Evolutionary conservation across 1,140 invertebrate genomes (phyloP), one percentile per base, ranked within the genome.

Genomic region (Bilobella aurantiaca): DNA sequence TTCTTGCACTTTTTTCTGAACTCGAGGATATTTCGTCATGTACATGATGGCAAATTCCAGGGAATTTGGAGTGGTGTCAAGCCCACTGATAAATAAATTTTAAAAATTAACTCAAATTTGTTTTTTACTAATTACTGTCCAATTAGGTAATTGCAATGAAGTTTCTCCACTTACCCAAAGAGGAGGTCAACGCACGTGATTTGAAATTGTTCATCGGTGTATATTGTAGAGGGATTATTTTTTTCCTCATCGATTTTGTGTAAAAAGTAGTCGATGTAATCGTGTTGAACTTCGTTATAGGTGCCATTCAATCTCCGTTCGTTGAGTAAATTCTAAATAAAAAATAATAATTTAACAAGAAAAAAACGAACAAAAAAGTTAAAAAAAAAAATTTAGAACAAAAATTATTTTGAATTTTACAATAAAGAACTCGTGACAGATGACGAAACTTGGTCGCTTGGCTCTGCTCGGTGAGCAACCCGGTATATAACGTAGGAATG

Each of bases 11-110:
- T 86, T 87, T 62, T 79, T 81, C 73, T 93, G 90, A 1, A 91
- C 82, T 21, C 88, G 81, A n/a, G 86, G 89, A 74, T 88, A 82
- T 47, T 85, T 75, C 0, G 91, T 81, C 66, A 94, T 77, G 69
- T 88, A 85, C 62, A 91, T 82, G 60, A 93, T 86, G 47, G 85
- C 82, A 74, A 90, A 90, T 25, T 84, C 83, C 69, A 91, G 78
- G 28, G 84, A 84, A 73, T 90, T 90, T 27, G 82, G 84, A 0
- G 89, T 90, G 0, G 89, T 53, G 49, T 53, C 49, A 5, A 53
- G 5, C 23, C 49, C 49, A 53, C 49, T 53, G 49, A 23, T 16
- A 53, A 53, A 53, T 53, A 23, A 53, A 53, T 18, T 53, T 53
- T 14, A 16, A 53, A 8, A 53, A 5, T 16, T 16, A 5, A 16